A percentile compares a stretch with the other conserved stretches of the same genome.
Conservation (phyloP, 2,888 invertebrate species). For the Octonoba sinensis region DNA sequence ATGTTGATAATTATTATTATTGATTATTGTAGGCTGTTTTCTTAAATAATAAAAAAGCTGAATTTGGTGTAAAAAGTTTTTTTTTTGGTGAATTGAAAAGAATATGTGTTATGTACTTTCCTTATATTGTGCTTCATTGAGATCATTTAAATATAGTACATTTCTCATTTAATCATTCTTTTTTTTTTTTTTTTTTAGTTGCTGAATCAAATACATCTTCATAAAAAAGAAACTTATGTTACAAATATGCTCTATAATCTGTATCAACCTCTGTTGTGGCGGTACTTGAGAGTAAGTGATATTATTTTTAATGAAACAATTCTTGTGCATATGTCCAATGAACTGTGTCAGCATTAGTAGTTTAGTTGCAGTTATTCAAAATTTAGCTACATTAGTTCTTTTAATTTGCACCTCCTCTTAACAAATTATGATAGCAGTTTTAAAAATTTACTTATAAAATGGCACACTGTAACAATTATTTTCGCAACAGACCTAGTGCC, state of each 20-base stretch:
- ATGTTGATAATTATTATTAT: no score
- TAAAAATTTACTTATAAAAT: no score
- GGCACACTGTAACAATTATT: no score
- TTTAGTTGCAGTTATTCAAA: no score
- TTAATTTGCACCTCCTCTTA: not conserved
- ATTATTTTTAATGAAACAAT: not conserved
- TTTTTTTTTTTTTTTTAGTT: conserved; percentile 9
- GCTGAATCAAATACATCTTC: conserved; percentile 20
- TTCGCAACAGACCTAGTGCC: no score
- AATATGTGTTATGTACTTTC: no score
- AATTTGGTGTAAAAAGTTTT: no score
- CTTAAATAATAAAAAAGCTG: no score
- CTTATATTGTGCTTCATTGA: no score
- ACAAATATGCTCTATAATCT: conserved; percentile 17
- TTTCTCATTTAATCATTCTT: not conserved
- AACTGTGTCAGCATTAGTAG: not conserved
- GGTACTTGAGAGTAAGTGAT: conserved; percentile 21
- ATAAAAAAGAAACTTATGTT: conserved; percentile 29
- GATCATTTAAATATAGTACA: not conserved
- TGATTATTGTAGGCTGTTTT: no score
- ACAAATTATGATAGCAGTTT: not conserved
- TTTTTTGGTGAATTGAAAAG: no score
- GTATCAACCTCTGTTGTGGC: conserved; percentile 30
- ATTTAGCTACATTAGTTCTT: not conserved
- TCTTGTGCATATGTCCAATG: not conserved